phyloP scores from a whole-genome alignment of 1,140 invertebrate species.

The Drosophila leontia region DNA sequence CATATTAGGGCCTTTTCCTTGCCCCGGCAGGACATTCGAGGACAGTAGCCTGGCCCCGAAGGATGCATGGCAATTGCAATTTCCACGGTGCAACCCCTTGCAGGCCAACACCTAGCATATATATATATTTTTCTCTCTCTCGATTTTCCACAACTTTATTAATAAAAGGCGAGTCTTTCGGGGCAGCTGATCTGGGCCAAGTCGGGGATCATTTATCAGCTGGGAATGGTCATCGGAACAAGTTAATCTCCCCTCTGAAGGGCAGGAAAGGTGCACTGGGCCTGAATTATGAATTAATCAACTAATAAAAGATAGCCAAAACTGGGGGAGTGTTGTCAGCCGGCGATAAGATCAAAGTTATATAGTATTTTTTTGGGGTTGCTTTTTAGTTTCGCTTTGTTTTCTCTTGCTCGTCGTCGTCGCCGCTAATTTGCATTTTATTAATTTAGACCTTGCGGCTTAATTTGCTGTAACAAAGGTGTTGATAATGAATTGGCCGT shows the following conservation, averaged over 20 bases:
- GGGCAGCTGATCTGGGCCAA: constrained; percentile 55
- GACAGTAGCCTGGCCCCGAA: constrained; percentile 40
- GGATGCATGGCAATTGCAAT: constrained; percentile 75
- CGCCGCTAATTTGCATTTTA: constrained; percentile 69
- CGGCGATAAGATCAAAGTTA: constrained; percentile 65
- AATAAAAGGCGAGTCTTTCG: constrained; percentile 39
- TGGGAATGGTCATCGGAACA: constrained; percentile 54
- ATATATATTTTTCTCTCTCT: constrained; percentile 21
- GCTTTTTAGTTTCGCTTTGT: constrained; percentile 53
- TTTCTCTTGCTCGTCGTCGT: constrained; percentile 17
- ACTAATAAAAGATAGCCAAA: constrained; percentile 58
- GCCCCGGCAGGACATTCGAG: constrained; percentile 13
- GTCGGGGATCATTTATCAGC: constrained; percentile 63
- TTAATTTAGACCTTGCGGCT: constrained; percentile 68
- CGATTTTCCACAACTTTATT: constrained; percentile 64
- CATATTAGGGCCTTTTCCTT: constrained; percentile 46
- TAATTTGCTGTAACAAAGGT: constrained; percentile 83
- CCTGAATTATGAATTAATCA: constrained; percentile 77
- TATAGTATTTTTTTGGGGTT: constrained; percentile 42
- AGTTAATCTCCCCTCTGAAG: constrained; percentile 58
- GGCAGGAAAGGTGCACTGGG: constrained; percentile 56
- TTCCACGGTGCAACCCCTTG: constrained; percentile 67
- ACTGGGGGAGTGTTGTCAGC: constrained; percentile 26
- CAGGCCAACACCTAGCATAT: constrained; percentile 18
- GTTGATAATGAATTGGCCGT: constrained; percentile 78